Evolutionary conservation across 2,113 vertebrate genomes (phyloP).

Genomic region (Syngnathus floridae): DNA sequence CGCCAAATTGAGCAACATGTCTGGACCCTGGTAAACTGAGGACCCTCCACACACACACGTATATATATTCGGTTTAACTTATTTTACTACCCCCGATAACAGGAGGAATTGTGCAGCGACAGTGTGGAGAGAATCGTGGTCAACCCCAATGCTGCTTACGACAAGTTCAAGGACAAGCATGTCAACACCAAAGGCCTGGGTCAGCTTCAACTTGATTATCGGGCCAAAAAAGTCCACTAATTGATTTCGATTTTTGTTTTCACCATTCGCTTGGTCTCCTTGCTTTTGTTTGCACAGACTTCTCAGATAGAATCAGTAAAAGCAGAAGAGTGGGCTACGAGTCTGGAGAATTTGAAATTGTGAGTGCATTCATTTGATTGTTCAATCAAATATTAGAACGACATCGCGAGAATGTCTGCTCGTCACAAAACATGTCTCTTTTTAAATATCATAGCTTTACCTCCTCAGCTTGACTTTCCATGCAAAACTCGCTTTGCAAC

Average conservation of each 20-base stretch:
- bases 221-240: not conserved
- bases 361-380: constrained; percentile 57
- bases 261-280: constrained; percentile 6
- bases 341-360: constrained; percentile 90
- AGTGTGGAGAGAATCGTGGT: constrained; percentile 96
- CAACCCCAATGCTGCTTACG: constrained; percentile 94
- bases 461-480: not conserved
- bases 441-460: not conserved
- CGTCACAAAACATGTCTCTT: not conserved
- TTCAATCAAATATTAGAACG: no score
- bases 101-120: constrained; percentile 95
- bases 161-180: constrained; percentile 95
- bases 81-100: constrained; percentile 12
- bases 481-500: not conserved
- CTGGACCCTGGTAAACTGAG: not conserved
- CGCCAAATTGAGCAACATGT: not conserved
- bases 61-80: not conserved
- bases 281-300: constrained; percentile 72
- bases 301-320: constrained; percentile 89
- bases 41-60: not conserved
- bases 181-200: constrained; percentile 86
- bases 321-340: constrained; percentile 85
- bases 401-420: not conserved
- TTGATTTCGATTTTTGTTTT: not conserved
- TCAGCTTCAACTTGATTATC: constrained; percentile 56